These are phyloP conservation scores for Oasisia sp. DNA, from an alignment of 2,888 invertebrate species.

Conservation along the genomic window DNA sequence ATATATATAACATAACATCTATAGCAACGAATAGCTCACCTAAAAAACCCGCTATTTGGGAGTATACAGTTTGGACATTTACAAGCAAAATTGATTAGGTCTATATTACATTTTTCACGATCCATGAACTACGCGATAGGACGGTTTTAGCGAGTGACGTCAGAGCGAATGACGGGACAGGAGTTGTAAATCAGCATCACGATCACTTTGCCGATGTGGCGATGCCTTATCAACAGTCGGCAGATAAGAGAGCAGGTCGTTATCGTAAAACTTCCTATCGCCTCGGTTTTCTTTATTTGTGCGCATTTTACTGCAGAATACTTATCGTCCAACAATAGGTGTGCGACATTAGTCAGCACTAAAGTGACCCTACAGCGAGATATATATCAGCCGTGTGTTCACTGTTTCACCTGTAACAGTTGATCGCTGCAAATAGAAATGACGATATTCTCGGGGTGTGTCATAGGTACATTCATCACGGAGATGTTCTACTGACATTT, in stretches of 20 bases:
- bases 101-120: too few relatives aligned
- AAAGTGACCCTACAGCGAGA: background rate
- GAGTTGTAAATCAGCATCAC: background rate
- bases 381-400: background rate
- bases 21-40: too few relatives aligned
- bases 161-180: background rate
- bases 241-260: background rate
- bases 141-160: background rate
- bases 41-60: too few relatives aligned
- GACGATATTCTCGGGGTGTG: background rate
- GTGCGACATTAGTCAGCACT: background rate
- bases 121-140: background rate
- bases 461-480: background rate
- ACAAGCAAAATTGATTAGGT: too few relatives aligned
- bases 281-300: background rate
- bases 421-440: background rate
- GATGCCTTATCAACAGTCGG: background rate
- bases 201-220: background rate
- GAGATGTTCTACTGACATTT: background rate
- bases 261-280: background rate
- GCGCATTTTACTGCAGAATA: background rate
- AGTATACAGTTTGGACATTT: too few relatives aligned
- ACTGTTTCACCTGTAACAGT: background rate
- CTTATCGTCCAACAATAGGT: background rate
- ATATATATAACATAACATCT: too few relatives aligned